phyloP scores from a whole-genome alignment of 2,888 invertebrate genomes.

The Agriopis aurantiaria region DNA sequence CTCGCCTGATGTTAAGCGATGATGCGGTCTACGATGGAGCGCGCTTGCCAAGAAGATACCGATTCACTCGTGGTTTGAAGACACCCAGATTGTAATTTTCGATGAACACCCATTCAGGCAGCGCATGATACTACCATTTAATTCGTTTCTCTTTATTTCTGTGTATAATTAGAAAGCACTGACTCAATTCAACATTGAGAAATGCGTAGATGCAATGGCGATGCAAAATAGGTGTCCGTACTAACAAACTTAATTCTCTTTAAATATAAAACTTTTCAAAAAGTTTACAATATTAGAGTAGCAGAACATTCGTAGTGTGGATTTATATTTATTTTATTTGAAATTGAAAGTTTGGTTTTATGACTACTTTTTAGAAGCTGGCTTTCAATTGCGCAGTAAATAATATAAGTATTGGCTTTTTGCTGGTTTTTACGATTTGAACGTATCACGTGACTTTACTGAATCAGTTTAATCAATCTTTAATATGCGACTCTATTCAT shows the following conservation, averaged over 20 bases:
- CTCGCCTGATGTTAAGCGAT: no score
- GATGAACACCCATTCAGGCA: no score
- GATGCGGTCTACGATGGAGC: no score
- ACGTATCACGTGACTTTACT: conserved; percentile 24
- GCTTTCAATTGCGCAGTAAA: conserved; percentile 23
- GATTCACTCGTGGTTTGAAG: no score
- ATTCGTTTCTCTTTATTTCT: neutral
- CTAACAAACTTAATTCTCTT: neutral
- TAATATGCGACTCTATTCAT: conserved; percentile 19
- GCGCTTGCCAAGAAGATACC: no score
- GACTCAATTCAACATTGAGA: neutral
- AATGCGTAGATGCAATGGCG: neutral
- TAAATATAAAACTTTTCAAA: neutral
- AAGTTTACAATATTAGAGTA: neutral
- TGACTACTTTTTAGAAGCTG: conserved; percentile 15
- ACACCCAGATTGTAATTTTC: no score
- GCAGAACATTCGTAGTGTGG: no score
- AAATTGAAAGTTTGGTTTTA: conserved; percentile 12
- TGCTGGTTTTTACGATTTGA: conserved; percentile 40
- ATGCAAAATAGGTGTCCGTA: neutral
- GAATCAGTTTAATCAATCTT: conserved; percentile 29
- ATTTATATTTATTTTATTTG: conserved; percentile 3
- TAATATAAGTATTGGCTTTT: conserved; percentile 7
- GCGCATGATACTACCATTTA: neutral
- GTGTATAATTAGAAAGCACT: neutral